Conservation (phyloP, 2,797 vertebrate species). For the Pteronotus mesoamericanus region DNA sequence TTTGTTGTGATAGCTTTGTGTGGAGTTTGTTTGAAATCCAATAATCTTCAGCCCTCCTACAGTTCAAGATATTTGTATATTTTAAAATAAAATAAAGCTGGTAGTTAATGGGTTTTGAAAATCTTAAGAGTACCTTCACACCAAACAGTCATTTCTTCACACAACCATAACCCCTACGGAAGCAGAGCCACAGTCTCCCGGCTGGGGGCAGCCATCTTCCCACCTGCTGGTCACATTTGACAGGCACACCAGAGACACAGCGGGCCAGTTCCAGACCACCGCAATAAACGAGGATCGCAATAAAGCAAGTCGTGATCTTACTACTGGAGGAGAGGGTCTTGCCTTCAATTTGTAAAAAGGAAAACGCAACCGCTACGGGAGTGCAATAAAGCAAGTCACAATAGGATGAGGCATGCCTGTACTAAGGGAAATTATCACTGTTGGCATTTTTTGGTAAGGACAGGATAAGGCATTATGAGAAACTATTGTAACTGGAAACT, state of each 20-base stretch:
- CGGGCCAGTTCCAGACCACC: not conserved
- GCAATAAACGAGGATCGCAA: accelerated
- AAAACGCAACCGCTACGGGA: not conserved
- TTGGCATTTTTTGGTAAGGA: not conserved
- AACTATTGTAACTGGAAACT: not conserved
- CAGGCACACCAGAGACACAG: not conserved
- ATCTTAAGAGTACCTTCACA: not conserved
- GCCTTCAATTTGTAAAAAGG: not conserved
- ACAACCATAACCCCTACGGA: not conserved
- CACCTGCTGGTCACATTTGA: not conserved
- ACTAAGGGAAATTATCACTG: not conserved
- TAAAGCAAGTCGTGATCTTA: not conserved
- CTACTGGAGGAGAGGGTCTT: not conserved
- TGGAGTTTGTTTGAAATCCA: constrained; percentile 2
- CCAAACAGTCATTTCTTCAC: not conserved
- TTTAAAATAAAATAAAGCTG: constrained; percentile 66
- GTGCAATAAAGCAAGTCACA: not conserved
- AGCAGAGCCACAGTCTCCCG: not conserved
- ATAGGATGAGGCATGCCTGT: not conserved
- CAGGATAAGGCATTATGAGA: not conserved
- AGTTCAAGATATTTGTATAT: constrained; percentile 43
- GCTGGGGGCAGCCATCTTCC: not conserved
- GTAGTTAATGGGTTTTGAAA: constrained; percentile 19
- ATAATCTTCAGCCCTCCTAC: not conserved
- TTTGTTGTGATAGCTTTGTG: not conserved